Conservation (phyloP, 2,113 vertebrate genomes). For the Pungitius pungitius region DNA sequence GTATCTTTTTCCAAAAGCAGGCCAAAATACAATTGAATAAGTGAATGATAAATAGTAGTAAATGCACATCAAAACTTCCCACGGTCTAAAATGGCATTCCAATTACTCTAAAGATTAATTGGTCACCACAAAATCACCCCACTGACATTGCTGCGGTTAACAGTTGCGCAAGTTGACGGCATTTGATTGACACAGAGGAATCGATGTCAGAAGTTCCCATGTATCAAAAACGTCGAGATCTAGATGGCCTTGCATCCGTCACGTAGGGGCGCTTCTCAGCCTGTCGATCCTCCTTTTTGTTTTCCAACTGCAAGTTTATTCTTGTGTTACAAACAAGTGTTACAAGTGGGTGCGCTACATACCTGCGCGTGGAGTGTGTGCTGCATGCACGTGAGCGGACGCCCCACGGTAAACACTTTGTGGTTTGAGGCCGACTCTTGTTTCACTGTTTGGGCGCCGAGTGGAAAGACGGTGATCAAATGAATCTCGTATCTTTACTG, state of each 20-base stretch:
- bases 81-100: not conserved
- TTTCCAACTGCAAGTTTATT: conserved; percentile 58
- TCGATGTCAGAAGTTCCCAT: conserved; percentile 54
- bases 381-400: not conserved
- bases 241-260: conserved; percentile 37
- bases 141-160: not conserved
- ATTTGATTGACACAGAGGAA: conserved; percentile 54
- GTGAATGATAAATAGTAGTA: not conserved
- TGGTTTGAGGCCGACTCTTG: conserved; percentile 8
- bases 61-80: not conserved
- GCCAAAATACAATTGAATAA: not conserved
- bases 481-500: conserved; percentile 53
- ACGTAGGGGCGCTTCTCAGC: conserved; percentile 52
- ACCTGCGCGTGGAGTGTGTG: not conserved
- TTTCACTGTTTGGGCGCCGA: conserved; percentile 50
- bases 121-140: not conserved
- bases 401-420: conserved; percentile 1
- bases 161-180: conserved; percentile 5
- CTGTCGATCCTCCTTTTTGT: conserved; percentile 41
- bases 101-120: not conserved
- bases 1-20: not conserved
- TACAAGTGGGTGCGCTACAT: conserved; percentile 29
- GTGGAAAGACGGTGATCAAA: conserved; percentile 38
- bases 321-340: conserved; percentile 39
- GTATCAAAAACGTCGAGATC: conserved; percentile 13